Evolutionary conservation across 1,140 invertebrate species (phyloP).

Genomic region (Rhyacophila brunnea): DNA sequence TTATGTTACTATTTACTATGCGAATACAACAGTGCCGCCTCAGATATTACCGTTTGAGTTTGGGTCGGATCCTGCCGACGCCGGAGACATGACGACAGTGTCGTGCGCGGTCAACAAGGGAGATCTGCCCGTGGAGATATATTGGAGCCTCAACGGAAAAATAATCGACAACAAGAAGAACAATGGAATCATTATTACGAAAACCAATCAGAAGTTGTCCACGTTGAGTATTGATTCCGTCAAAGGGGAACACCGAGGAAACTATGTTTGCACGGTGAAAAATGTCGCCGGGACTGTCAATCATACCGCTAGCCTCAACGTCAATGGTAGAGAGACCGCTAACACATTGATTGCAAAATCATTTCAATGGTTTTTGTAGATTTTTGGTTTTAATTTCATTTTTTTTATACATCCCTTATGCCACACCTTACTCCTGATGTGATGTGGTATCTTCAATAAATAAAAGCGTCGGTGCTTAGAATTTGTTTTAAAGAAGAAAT

Average conservation of each 20-base stretch:
- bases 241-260: slow-evolving; percentile 66
- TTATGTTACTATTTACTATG: slow-evolving; percentile 50
- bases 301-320: slow-evolving; percentile 64
- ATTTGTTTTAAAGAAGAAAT: slow-evolving; percentile 19
- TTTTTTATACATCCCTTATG: slow-evolving; percentile 62
- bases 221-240: slow-evolving; percentile 70
- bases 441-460: slow-evolving; percentile 53
- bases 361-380: slow-evolving; percentile 1
- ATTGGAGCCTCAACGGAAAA: slow-evolving; percentile 61
- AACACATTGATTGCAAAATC: slow-evolving; percentile 1
- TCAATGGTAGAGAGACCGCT: slow-evolving; percentile 59
- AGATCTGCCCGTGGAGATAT: slow-evolving; percentile 70
- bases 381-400: slow-evolving; percentile 21
- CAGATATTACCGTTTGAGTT: slow-evolving; percentile 67
- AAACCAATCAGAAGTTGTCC: slow-evolving; percentile 61
- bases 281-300: slow-evolving; percentile 64
- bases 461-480: too few species aligned
- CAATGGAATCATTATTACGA: slow-evolving; percentile 61
- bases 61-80: slow-evolving; percentile 60
- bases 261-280: slow-evolving; percentile 70
- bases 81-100: slow-evolving; percentile 57
- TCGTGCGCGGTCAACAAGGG: slow-evolving; percentile 71
- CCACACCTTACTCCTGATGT: slow-evolving; percentile 67
- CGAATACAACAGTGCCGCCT: slow-evolving; percentile 62
- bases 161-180: slow-evolving; percentile 39